Evolutionary conservation across 2,113 vertebrate genomes (phyloP), one percentile per base, ranked within the genome.

Genomic region (Neolamprologus falcicula): DNA sequence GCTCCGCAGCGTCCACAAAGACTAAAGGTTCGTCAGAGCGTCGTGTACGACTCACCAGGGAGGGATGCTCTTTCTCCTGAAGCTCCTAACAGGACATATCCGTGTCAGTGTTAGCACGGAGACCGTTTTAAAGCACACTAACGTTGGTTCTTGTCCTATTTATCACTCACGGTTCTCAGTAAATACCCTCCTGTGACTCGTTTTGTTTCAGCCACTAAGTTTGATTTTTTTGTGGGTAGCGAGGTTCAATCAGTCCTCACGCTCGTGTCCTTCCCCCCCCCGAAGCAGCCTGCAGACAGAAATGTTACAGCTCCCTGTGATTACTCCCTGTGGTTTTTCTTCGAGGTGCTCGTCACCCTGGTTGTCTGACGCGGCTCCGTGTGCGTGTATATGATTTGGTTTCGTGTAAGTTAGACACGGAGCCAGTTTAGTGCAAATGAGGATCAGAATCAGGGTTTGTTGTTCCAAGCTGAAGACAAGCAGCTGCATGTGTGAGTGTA

Each of bases 21-120:
- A 37, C 76, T 28, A 79, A 89, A 90, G 45, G 79, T 40, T 47
- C 42, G 16, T 54, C 52, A 73, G 87, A 91, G 73, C 83, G 53
- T 59, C 86, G 9, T 5, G 9, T 2, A 50, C 4, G 17, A 50
- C 59, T 83, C 52, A 79, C 85, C 42, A 79, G 50, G 33, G 89
- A 83, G 54, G 61, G 81, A 83, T 57, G 83, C 52, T 83, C 33
- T 40, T 55, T 83, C 85, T 78, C 59, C 57, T 71, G 57, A 80
- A 89, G 84, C 73, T 86, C 82, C 21, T 82, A 89, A 78, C 61
- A 24, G 9, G 33, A 86, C 52, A 61, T 40, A 84, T 91, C 90
- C 73, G 26, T 68, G 82, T 89, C 80, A 82, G 35, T 57, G 31
- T 52, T 24, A 78, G 59, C 40, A 53, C 35, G 33, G 80, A 80